These are phyloP conservation scores for Paragorgia papillata DNA, from an alignment of 92 coral and sea anemone genomes.

Conservation along the genomic window DNA sequence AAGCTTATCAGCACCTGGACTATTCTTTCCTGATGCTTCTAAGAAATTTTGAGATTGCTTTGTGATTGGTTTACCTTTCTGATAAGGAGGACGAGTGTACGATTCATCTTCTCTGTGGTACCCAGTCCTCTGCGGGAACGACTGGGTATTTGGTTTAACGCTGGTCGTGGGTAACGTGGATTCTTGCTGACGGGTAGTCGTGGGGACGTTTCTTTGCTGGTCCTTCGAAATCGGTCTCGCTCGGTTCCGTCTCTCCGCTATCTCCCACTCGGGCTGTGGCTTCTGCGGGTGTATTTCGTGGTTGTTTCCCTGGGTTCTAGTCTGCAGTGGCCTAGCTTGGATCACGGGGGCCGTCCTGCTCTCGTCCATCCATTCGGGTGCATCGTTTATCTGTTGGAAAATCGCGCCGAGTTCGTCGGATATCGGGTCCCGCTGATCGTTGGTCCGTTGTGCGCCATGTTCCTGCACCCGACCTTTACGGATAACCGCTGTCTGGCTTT, in stretches of 20 bases:
- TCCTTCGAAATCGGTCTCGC: constrained; percentile 16
- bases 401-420: constrained; percentile 25
- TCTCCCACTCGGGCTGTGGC: constrained; percentile 46
- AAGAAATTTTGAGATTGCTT: constrained; percentile 3
- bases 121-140: background rate
- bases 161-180: background rate
- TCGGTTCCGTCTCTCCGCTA: constrained; percentile 8
- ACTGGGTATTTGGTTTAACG: background rate
- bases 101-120: constrained; percentile 5
- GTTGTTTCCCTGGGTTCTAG: background rate
- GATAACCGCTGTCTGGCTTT: constrained; percentile 26
- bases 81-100: background rate
- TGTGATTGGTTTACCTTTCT: constrained; percentile 7
- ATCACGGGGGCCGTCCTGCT: background rate
- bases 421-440: constrained; percentile 21
- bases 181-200: background rate
- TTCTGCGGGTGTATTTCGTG: constrained; percentile 1
- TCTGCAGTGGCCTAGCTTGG: constrained; percentile 22
- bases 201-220: background rate
- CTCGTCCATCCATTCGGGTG: constrained; percentile 23
- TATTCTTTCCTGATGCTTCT: background rate
- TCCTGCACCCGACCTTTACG: constrained; percentile 40
- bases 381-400: constrained; percentile 12
- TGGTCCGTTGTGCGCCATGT: constrained; percentile 19
- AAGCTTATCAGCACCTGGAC: background rate